Evolutionary conservation across 2,888 invertebrate species (phyloP).

Genomic region (Eupithecia centaureata): DNA sequence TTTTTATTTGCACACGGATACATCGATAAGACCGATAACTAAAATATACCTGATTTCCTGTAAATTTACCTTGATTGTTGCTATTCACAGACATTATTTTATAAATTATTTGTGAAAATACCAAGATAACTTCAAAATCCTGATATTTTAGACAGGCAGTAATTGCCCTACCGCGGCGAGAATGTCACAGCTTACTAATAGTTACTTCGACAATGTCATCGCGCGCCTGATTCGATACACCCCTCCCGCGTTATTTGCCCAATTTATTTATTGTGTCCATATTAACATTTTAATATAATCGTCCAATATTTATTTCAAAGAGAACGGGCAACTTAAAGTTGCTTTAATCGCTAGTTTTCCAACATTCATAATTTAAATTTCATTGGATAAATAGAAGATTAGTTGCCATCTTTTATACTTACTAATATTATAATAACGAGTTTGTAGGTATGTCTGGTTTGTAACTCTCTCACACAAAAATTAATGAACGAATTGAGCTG

Average conservation of each 20-base stretch:
- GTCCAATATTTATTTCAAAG: slow-evolving; percentile 14
- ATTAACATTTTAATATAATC: slow-evolving; percentile 62
- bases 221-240: slow-evolving; percentile 60
- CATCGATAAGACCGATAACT: background rate
- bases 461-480: no score
- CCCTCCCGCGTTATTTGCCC: slow-evolving; percentile 52
- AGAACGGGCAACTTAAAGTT: background rate
- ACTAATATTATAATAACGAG: no score
- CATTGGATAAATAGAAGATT: no score
- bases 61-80: no score
- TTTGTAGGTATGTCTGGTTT: no score
- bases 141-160: background rate
- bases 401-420: no score
- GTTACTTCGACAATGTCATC: slow-evolving; percentile 43
- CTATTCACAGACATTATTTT: background rate
- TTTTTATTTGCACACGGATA: no score
- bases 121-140: background rate
- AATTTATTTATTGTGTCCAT: slow-evolving; percentile 50
- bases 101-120: background rate
- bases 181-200: background rate
- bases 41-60: no score
- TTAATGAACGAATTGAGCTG: no score
- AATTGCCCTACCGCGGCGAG: slow-evolving; percentile 9
- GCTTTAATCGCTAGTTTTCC: no score
- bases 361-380: no score